phyloP scores from a whole-genome alignment of 2,113 vertebrate genomes.

The Pygoscelis adeliae region DNA sequence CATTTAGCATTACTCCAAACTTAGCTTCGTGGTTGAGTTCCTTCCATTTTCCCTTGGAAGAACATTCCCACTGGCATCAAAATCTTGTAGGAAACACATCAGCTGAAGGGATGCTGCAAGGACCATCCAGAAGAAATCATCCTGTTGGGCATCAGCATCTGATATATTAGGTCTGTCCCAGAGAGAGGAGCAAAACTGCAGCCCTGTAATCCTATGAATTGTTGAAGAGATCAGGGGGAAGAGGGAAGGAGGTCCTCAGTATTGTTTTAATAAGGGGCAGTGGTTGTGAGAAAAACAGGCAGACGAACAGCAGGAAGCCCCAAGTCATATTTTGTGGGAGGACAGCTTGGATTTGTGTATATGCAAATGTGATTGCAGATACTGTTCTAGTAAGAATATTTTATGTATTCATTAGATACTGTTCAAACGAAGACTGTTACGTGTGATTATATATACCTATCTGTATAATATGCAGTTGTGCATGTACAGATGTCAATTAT shows the following conservation, averaged over 20 bases:
- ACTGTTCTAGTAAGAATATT: neutral
- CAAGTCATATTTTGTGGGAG: neutral
- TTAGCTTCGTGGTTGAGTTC: neutral
- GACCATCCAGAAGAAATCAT: neutral
- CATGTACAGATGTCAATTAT: neutral
- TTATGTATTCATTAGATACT: neutral
- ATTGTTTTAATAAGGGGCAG: neutral
- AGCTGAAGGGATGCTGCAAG: neutral
- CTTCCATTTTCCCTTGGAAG: neutral
- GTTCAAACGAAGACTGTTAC: neutral
- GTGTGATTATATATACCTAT: neutral
- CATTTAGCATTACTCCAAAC: neutral
- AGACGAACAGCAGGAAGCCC: neutral
- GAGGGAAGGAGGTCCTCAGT: neutral
- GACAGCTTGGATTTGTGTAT: neutral
- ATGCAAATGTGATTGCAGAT: neutral
- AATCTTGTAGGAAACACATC: neutral
- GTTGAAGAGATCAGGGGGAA: neutral
- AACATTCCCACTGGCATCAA: neutral
- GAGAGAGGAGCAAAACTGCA: neutral
- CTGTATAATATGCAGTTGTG: neutral
- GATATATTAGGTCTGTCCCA: neutral
- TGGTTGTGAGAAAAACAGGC: neutral
- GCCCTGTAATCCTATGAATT: neutral
- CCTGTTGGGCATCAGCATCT: neutral